A percentile compares a stretch with the other conserved stretches of the same genome.
These are phyloP conservation scores for Hydropsyche tenuis DNA, from an alignment of 1,140 invertebrate species.

Conservation along the genomic window DNA sequence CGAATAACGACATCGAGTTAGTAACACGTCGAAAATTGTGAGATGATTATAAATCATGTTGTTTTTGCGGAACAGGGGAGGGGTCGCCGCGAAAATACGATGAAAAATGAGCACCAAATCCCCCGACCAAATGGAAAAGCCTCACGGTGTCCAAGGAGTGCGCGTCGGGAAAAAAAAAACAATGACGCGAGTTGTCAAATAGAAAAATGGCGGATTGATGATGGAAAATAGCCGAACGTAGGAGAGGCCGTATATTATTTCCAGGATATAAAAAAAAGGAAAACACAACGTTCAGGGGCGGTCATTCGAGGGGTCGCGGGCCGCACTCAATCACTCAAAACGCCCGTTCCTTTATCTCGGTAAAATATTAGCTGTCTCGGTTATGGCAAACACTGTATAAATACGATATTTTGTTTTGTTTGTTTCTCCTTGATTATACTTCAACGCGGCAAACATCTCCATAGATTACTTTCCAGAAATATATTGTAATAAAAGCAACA, in stretches of 20 bases:
- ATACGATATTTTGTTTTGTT: slow-evolving; percentile 33
- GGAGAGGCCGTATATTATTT: slow-evolving; percentile 15
- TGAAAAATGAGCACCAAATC: slow-evolving; percentile 46
- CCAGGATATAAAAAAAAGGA: neutral
- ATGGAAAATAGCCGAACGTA: slow-evolving; percentile 25
- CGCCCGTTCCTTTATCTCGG: slow-evolving; percentile 21
- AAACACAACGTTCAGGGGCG: slow-evolving; percentile 1
- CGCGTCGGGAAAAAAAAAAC: slow-evolving; percentile 25
- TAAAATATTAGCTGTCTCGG: slow-evolving; percentile 36
- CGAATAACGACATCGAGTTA: slow-evolving; percentile 19
- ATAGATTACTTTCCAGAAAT: too few species aligned
- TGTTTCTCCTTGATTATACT: slow-evolving; percentile 18
- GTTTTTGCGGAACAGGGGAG: slow-evolving; percentile 18
- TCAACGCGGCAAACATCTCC: neutral
- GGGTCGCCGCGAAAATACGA: slow-evolving; percentile 13
- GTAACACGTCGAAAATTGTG: slow-evolving; percentile 33
- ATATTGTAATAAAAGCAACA: too few species aligned
- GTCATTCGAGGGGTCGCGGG: slow-evolving; percentile 25
- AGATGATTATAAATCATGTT: slow-evolving; percentile 39
- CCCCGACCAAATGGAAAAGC: slow-evolving; percentile 22
- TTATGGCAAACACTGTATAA: slow-evolving; percentile 22
- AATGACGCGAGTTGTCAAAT: slow-evolving; percentile 39
- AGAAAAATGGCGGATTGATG: slow-evolving; percentile 46
- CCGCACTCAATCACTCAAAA: slow-evolving; percentile 32
- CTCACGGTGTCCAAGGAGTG: neutral